Evolutionary conservation across 2,797 vertebrate genomes (phyloP), one percentile per base, ranked within the genome.

Genomic region (Rachycentron canadum): DNA sequence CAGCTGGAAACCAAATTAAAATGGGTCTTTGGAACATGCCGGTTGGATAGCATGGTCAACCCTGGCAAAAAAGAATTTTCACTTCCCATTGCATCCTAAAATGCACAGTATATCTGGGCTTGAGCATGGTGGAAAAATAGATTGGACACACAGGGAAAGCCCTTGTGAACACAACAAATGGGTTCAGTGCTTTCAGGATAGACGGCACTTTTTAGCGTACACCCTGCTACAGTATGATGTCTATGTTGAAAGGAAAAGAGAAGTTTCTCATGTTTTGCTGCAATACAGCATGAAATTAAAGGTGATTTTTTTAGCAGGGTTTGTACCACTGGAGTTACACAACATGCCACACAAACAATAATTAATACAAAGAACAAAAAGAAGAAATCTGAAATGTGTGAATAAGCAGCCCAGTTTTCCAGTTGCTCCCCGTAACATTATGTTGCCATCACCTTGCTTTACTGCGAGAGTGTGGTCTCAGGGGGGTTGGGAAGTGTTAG

Each of bases 1-100:
- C 89, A 89, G 82, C 87, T 91, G 88, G 89, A 94, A 94, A 92
- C 77, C 76, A 93, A 91, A 93, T 94, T 91, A 86, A 89, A 93
- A 87, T 56, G 64, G 73, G 84, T 81, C 70, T 83, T 62, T 83
- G 81, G 79, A 89, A 87, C 73, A 81, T 72, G 57, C 69, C 69
- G 75, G 81, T 70, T 78, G 69, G 69, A 88, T 53, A 82, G 80
- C 86, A 79, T 63, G 73, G 71, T 68, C 62, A 81, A 82, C 73
- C 69, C 28, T 63, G 56, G 73, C 68, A 67, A 76, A 83, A 85
- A 62, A 36, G 66, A 67, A 73, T 73, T 85, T 86, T 85, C 64
- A 85, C 75, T 85, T 85, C 78, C 47, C 56, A 71, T 56, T 78
- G 61, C 71, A 0, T 76, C 45, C 68, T 58, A 67, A 86, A 85